A percentile compares a stretch with the other conserved stretches of the same genome.
phyloP scores from a whole-genome alignment of 2,888 invertebrate species.

The Nomada flava region DNA sequence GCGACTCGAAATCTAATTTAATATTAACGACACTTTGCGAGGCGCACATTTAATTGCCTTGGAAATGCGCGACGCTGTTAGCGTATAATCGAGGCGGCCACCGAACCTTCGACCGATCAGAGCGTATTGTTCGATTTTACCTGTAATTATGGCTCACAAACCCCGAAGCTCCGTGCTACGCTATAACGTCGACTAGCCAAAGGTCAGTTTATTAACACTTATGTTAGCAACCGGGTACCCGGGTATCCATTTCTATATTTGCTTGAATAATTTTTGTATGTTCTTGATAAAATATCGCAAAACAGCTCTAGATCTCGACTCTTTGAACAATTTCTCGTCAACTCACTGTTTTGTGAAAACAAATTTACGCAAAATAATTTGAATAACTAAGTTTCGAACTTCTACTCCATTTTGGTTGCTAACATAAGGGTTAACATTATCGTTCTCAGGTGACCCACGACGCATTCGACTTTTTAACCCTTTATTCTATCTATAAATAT shows the following conservation, averaged over 20 bases:
- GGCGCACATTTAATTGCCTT: slow-evolving; percentile 54
- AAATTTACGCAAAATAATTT: too few species aligned
- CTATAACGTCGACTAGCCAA: slow-evolving; percentile 28
- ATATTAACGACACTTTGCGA: slow-evolving; percentile 59
- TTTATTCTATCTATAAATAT: slow-evolving; percentile 4
- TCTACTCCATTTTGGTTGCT: too few species aligned
- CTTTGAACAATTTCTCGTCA: too few species aligned
- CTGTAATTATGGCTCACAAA: slow-evolving; percentile 50
- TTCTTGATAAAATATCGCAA: too few species aligned
- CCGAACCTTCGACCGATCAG: slow-evolving; percentile 41
- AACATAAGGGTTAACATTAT: slow-evolving; percentile 1
- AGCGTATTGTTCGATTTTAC: slow-evolving; percentile 58
- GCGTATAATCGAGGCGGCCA: slow-evolving; percentile 50
- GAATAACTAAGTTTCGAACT: too few species aligned
- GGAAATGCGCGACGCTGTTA: slow-evolving; percentile 54
- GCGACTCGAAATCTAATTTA: slow-evolving; percentile 52
- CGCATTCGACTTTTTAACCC: slow-evolving; percentile 2
- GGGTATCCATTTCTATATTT: too few species aligned
- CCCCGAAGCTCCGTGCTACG: neutral
- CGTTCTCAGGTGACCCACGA: slow-evolving; percentile 17
- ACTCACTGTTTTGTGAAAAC: too few species aligned
- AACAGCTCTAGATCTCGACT: too few species aligned
- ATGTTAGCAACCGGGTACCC: too few species aligned
- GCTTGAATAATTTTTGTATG: too few species aligned
- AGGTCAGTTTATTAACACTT: slow-evolving; percentile 42